phyloP scores from a whole-genome alignment of 2,888 invertebrate genomes.

The Tanypteryx hageni region DNA sequence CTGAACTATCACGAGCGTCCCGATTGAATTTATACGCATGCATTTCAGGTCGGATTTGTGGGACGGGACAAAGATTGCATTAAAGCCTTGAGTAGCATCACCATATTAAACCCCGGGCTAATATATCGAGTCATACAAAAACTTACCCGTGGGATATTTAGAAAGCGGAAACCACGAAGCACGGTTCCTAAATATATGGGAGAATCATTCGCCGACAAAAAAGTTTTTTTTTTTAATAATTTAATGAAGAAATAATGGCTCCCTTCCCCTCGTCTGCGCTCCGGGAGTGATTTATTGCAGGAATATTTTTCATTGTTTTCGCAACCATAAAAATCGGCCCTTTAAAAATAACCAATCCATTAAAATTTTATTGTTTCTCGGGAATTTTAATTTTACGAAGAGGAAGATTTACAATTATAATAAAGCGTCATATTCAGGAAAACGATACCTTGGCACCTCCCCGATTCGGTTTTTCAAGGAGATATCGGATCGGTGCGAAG shows the following conservation, averaged over 20 bases:
- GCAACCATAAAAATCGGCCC: not conserved
- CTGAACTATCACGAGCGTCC: no score
- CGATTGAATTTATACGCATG: no score
- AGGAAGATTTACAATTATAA: not conserved
- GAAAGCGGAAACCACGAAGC: not conserved
- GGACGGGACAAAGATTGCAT: no score
- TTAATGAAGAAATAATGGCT: not conserved
- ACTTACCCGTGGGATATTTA: not conserved
- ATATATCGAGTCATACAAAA: no score
- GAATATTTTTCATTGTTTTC: slow-evolving; percentile 17
- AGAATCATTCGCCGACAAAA: not conserved
- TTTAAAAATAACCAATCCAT: slow-evolving; percentile 30
- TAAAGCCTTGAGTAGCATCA: no score
- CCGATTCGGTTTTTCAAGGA: not conserved
- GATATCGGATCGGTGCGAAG: not conserved
- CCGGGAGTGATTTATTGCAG: not conserved
- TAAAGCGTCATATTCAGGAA: slow-evolving; percentile 16
- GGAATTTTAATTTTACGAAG: slow-evolving; percentile 32
- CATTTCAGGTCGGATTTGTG: no score
- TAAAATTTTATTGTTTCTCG: not conserved
- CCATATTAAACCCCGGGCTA: no score
- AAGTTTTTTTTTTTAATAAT: not conserved
- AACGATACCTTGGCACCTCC: not conserved
- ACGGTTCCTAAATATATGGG: not conserved
- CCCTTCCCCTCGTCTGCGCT: not conserved